Percentiles rank a stretch among this genome's conserved stretches.
These are phyloP conservation scores for Leptinotarsa peninsularis DNA, from an alignment of 2,888 invertebrate genomes.

Conservation along the genomic window DNA sequence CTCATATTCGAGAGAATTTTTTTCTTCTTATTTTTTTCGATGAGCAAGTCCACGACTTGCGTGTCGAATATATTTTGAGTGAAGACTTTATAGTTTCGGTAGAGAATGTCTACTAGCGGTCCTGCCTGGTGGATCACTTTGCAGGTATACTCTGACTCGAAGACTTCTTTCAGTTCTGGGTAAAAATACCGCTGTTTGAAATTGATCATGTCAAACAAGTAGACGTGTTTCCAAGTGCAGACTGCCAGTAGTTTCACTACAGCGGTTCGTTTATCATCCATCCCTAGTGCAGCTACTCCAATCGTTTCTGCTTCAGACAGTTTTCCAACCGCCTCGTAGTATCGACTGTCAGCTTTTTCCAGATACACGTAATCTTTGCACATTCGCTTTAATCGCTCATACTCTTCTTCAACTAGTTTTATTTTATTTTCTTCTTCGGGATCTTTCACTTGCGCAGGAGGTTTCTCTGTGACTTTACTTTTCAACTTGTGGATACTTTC, in stretches of 20 bases:
- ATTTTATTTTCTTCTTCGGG: slow-evolving; percentile 33
- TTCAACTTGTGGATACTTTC: slow-evolving; percentile 39
- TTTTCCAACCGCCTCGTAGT: slow-evolving; percentile 47
- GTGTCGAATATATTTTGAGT: slow-evolving; percentile 49
- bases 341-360: slow-evolving; percentile 48
- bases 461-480: slow-evolving; percentile 32
- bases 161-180: slow-evolving; percentile 48
- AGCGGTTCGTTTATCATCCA: slow-evolving; percentile 41
- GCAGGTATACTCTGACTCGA: slow-evolving; percentile 47
- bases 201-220: slow-evolving; percentile 47
- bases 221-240: slow-evolving; percentile 49
- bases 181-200: slow-evolving; percentile 44
- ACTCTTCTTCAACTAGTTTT: slow-evolving; percentile 47
- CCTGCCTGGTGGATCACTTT: slow-evolving; percentile 52
- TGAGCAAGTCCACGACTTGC: slow-evolving; percentile 48
- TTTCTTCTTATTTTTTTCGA: slow-evolving; percentile 46
- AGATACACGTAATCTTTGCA: slow-evolving; percentile 42
- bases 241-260: slow-evolving; percentile 42
- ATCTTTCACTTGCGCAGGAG: slow-evolving; percentile 13
- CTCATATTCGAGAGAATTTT: slow-evolving; percentile 33
- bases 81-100: slow-evolving; percentile 46
- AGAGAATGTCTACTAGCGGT: slow-evolving; percentile 47
- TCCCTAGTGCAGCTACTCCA: slow-evolving; percentile 46
- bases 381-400: slow-evolving; percentile 47
- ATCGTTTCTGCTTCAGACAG: slow-evolving; percentile 47